Base-by-base conservation (phyloP, 2,888 invertebrate species). In the Griposia aprilina region DNA sequence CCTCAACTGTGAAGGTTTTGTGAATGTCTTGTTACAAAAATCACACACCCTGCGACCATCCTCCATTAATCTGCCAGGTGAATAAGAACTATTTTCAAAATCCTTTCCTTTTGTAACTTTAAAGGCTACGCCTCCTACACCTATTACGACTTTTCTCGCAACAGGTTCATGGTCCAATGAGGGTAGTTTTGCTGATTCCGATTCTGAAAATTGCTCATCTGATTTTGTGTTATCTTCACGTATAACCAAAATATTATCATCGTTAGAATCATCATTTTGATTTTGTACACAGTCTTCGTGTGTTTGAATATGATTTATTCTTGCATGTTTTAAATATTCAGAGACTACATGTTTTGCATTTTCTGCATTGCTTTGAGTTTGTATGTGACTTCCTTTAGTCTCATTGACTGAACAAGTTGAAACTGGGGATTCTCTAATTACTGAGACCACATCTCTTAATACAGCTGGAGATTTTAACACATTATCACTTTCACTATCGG, bases 11-110 rank as follows among this genome's bases (percentile, higher is more conserved):
- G 98, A 98, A 81, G 98, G 98, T 94, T 99, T 99, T 83, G 98
- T 98, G 95, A 99, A 99, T 74, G 98, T 98, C 95, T 99, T 99
- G 88, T 98, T 98, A 95, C 99, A 99, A 91, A 99, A 98, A 76
- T 97, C 97, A 91, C 99, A 99, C 55, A 98, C 97, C 88, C 98
- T 98, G 76, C 98, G 97, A 0, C 98, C 98, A 90, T 98, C 98
- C 91, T 98, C 98, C 92, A 97, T 97, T 20, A 98, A 97, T 84
- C 97, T 93, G 10, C 97, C 96, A 11, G 97, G 96, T 65, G 97
- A 94, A 88, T 97, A 97, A 7, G 97, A 94, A 57, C 94, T 82
- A 69, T 93, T 93, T 90, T 97, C 92, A 91, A 96, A 96, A 85
- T 97, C 96, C 91, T 97, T 95, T 89, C 97, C 93, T 87, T 97